Evolutionary conservation across 2,888 invertebrate genomes (phyloP), one percentile per base, ranked within the genome.

Genomic region (Drosophila atroscutellata): DNA sequence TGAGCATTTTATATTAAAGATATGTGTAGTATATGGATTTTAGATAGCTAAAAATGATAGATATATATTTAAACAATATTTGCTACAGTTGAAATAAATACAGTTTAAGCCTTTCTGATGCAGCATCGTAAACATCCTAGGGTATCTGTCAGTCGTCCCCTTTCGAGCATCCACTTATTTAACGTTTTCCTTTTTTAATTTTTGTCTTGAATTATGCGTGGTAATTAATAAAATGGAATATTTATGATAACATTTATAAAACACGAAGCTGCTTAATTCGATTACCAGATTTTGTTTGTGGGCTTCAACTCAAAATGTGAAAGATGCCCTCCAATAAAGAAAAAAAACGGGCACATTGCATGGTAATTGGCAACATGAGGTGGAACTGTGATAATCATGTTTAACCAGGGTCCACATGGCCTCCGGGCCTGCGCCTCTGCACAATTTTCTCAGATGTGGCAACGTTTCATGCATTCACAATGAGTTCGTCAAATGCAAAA

Each of bases 351-450:
- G 26, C 61, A 56, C 69, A 74, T 77, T 80, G 85, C 76, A 61
- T 64, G 81, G 82, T 89, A 89, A 89, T 85, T 85, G 83, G 39
- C 57, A 51, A 72, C 71, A 70, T 79, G 65, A 86, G 90, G 86
- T 89, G 90, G 86, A 89, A 89, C 86, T 86, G 86, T 89, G 86
- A 86, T 89, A 86, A 86, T 86, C 90, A 87, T 86, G 88, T 89
- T 86, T 86, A 81, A 78, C 72, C 81, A 72, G 51, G 59, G 37
- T 28, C 54, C 28, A 13, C 13, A 11, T 28, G 56, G 65, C 74
- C 83, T 54, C 26, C 52, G 55, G 80, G 51, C 34, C 26, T 9
- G 56, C 42, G 15, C 28, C 51, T 28, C 42, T 60, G 34, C 37
- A 50, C 58, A 26, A 39, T 63, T 54, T 58, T 39, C 34, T 59